These are phyloP conservation scores for Poeciliopsis occidentalis DNA, from an alignment of 2,113 vertebrate species.

Conservation along the genomic window DNA sequence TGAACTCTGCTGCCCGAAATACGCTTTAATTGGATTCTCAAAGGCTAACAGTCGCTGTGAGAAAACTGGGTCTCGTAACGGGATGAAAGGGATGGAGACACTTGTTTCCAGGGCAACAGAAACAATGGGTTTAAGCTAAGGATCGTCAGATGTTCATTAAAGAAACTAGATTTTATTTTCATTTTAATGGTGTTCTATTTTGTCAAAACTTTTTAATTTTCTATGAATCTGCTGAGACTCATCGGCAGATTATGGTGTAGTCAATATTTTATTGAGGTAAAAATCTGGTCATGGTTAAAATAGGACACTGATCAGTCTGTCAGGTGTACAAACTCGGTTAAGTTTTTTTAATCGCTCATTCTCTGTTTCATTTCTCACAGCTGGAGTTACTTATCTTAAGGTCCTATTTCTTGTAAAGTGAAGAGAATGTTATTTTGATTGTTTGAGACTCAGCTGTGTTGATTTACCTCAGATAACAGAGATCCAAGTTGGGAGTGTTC, in stretches of 20 bases:
- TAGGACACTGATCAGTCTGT: background rate
- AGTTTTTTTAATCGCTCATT: too few relatives aligned
- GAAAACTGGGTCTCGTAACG: conserved; percentile 52
- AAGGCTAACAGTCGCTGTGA: conserved; percentile 26
- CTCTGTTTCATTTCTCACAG: background rate
- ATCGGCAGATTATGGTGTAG: background rate
- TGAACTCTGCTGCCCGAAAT: conserved; percentile 27
- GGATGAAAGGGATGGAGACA: conserved; percentile 36
- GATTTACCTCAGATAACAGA: too few relatives aligned
- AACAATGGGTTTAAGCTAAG: conserved; percentile 7
- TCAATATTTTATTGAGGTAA: background rate
- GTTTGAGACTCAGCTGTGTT: background rate
- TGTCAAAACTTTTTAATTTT: background rate
- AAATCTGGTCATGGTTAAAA: background rate
- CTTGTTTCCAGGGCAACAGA: conserved; percentile 67
- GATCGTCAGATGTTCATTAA: conserved; percentile 14
- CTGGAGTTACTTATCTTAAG: background rate
- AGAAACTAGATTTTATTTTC: conserved; percentile 1
- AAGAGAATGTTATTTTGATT: background rate
- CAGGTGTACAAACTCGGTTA: too few relatives aligned
- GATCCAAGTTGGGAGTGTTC: too few relatives aligned
- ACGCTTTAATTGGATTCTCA: conserved; percentile 18
- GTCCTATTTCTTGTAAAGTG: too few relatives aligned
- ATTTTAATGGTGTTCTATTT: background rate
- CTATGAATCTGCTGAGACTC: background rate